These are phyloP conservation scores for Bibio marci DNA, from an alignment of 2,888 invertebrate species.

Conservation along the genomic window DNA sequence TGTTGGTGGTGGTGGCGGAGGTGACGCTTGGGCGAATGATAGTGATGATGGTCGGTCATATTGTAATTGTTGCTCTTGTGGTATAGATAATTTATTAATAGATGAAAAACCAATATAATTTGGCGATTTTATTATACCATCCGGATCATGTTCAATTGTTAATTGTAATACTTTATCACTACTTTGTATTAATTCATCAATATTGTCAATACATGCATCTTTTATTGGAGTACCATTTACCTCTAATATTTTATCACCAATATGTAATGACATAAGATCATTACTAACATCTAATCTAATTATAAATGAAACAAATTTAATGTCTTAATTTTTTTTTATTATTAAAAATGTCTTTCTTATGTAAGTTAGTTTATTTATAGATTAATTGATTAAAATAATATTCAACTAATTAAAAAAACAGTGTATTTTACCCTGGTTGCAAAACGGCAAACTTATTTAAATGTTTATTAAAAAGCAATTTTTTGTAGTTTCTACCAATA, in stretches of 20 bases:
- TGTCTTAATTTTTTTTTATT: no score
- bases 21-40: no score
- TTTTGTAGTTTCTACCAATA: no score
- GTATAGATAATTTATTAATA: not conserved
- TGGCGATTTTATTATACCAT: constrained; percentile 32
- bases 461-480: no score
- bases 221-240: constrained; percentile 80
- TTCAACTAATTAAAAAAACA: no score
- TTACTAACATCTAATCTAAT: constrained; percentile 64
- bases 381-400: no score
- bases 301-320: no score
- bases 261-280: constrained; percentile 67
- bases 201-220: constrained; percentile 60
- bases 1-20: not conserved
- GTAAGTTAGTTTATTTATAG: not conserved
- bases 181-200: constrained; percentile 54
- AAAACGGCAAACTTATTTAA: no score
- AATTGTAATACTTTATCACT: constrained; percentile 61
- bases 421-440: no score
- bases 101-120: constrained; percentile 13
- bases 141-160: constrained; percentile 81
- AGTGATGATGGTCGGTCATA: no score
- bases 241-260: constrained; percentile 86
- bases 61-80: no score
- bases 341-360: no score